These are phyloP conservation scores for Drosophila yakuba DNA, from an alignment of 1,140 invertebrate genomes.

Conservation along the genomic window DNA sequence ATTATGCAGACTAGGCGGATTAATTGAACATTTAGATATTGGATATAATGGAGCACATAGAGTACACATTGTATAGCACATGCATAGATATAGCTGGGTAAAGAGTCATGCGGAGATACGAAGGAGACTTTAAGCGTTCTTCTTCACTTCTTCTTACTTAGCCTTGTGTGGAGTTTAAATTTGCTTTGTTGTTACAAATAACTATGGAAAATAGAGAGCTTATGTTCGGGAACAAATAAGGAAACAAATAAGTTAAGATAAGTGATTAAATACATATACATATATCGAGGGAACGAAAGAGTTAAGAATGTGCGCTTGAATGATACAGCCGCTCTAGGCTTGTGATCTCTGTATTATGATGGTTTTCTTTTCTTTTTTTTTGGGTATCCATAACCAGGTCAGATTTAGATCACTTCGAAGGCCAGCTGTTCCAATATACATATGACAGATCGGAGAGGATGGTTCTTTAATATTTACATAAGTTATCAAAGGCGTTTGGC, in stretches of 20 bases:
- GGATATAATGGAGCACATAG: constrained; percentile 52
- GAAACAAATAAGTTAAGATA: constrained; percentile 30
- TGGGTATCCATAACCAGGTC: constrained; percentile 17
- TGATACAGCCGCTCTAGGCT: constrained; percentile 33
- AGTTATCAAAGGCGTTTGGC: constrained; percentile 54
- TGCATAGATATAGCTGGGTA: constrained; percentile 28
- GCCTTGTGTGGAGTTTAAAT: constrained; percentile 75
- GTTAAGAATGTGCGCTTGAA: constrained; percentile 51
- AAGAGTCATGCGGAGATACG: constrained; percentile 59
- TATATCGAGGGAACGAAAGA: constrained; percentile 40
- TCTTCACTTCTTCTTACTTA: constrained; percentile 63
- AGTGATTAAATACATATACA: constrained; percentile 36
- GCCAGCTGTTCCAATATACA: constrained; percentile 35
- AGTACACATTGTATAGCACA: constrained; percentile 29
- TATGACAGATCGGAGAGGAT: constrained; percentile 34
- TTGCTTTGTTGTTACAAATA: constrained; percentile 68
- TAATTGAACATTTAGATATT: constrained; percentile 56
- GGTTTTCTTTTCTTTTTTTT: neutral
- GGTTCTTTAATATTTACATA: constrained; percentile 50
- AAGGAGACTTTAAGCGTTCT: constrained; percentile 26
- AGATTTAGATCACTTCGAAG: constrained; percentile 43
- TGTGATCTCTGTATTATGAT: neutral
- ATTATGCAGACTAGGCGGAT: constrained; percentile 24
- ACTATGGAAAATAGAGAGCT: constrained; percentile 77
- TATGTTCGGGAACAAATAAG: constrained; percentile 44